A percentile compares a stretch with the other conserved stretches of the same genome.
phyloP scores from a whole-genome alignment of 2,888 invertebrate species.

The Oxycera nigricornis region DNA sequence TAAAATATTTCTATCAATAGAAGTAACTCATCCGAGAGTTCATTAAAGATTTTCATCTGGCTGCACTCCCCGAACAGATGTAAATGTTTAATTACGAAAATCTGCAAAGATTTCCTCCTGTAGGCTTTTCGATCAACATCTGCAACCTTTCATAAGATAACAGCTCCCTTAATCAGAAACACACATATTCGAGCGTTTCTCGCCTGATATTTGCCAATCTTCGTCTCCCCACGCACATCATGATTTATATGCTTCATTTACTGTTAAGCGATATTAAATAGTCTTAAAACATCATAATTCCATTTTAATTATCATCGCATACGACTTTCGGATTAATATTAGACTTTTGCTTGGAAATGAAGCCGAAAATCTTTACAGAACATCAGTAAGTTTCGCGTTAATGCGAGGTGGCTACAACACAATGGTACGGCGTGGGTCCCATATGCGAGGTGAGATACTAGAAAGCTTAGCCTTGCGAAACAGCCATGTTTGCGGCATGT shows the following conservation, averaged over 20 bases:
- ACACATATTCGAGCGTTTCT: too few relatives aligned
- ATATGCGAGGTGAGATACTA: neutral
- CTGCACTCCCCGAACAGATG: too few relatives aligned
- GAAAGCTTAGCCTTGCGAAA: neutral
- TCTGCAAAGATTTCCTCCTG: too few relatives aligned
- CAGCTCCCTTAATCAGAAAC: too few relatives aligned
- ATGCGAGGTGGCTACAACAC: neutral
- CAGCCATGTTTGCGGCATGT: conserved; percentile 11
- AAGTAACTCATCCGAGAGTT: too few relatives aligned
- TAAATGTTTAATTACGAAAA: too few relatives aligned
- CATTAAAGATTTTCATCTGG: too few relatives aligned
- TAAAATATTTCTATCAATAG: too few relatives aligned
- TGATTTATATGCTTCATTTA: conserved; percentile 27
- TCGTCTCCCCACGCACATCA: neutral
- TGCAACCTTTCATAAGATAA: too few relatives aligned
- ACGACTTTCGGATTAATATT: conserved; percentile 29
- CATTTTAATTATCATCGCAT: conserved; percentile 31
- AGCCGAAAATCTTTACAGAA: neutral
- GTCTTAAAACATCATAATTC: conserved; percentile 34
- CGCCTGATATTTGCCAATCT: too few relatives aligned
- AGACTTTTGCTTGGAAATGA: conserved; percentile 7
- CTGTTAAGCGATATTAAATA: conserved; percentile 29
- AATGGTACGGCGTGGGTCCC: neutral
- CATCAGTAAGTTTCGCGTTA: neutral
- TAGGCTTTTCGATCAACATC: too few relatives aligned